These are phyloP conservation scores for Chiloscyllium punctatum DNA, from an alignment of 2,797 vertebrate species.

Conservation along the genomic window DNA sequence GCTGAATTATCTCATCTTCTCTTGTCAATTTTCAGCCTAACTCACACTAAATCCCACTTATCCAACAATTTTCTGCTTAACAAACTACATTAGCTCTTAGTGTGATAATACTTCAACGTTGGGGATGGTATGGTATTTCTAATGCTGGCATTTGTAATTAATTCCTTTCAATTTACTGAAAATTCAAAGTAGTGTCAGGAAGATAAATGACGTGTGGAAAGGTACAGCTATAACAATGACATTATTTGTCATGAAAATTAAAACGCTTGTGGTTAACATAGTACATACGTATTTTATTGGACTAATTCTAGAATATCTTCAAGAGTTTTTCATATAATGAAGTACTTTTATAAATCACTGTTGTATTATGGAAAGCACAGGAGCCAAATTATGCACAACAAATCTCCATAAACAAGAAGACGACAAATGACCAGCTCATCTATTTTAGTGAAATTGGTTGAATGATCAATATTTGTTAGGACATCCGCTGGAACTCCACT, in stretches of 20 bases:
- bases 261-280: background rate
- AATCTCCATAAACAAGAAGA: background rate
- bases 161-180: background rate
- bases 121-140: background rate
- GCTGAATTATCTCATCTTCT: background rate
- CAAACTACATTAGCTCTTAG: background rate
- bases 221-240: background rate
- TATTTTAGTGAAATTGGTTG: background rate
- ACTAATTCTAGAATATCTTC: background rate
- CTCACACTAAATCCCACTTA: background rate
- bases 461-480: background rate
- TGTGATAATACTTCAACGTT: background rate
- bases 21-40: background rate
- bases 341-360: background rate
- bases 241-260: background rate
- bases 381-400: background rate
- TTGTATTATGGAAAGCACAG: background rate
- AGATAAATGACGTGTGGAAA: background rate
- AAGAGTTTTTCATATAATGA: background rate
- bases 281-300: background rate
- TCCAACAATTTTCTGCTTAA: background rate
- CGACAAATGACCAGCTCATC: background rate
- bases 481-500: background rate
- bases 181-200: background rate
- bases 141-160: background rate